These are phyloP conservation scores for Agriopis aurantiaria DNA, from an alignment of 2,888 invertebrate genomes.

Conservation along the genomic window DNA sequence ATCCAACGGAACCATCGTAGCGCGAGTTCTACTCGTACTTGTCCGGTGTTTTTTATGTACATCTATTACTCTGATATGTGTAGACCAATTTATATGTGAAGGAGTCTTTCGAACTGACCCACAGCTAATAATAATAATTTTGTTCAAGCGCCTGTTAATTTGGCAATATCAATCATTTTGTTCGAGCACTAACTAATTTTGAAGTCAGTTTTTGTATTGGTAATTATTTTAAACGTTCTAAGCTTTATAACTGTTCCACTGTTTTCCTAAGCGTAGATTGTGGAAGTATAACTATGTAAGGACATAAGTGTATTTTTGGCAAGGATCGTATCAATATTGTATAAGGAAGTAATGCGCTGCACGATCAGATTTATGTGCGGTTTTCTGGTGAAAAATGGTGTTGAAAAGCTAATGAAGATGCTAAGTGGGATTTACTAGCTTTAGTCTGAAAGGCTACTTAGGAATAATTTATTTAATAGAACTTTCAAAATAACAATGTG, in stretches of 20 bases:
- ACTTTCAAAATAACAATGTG: not conserved
- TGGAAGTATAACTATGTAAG: slow-evolving; percentile 34
- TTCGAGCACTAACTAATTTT: too few relatives aligned
- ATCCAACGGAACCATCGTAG: too few relatives aligned
- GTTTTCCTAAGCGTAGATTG: slow-evolving; percentile 26
- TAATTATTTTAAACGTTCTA: not conserved
- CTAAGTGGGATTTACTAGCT: slow-evolving; percentile 30
- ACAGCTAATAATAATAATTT: too few relatives aligned
- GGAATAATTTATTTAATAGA: too few relatives aligned
- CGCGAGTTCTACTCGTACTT: too few relatives aligned
- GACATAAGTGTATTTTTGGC: slow-evolving; percentile 50
- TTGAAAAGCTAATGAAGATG: slow-evolving; percentile 13
- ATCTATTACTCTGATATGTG: too few relatives aligned
- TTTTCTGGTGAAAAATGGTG: slow-evolving; percentile 24
- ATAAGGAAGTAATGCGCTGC: slow-evolving; percentile 32
- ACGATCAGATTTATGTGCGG: slow-evolving; percentile 42
- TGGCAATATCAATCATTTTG: too few relatives aligned
- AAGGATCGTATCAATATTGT: slow-evolving; percentile 42
- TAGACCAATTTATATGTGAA: too few relatives aligned
- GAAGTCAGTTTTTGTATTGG: too few relatives aligned
- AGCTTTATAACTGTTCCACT: slow-evolving; percentile 4
- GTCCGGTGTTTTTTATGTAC: too few relatives aligned
- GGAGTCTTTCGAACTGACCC: too few relatives aligned
- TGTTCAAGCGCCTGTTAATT: too few relatives aligned
- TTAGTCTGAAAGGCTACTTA: not conserved